Base-by-base conservation (phyloP, 2,888 invertebrate species). In the Rugalucina vietnamica region DNA sequence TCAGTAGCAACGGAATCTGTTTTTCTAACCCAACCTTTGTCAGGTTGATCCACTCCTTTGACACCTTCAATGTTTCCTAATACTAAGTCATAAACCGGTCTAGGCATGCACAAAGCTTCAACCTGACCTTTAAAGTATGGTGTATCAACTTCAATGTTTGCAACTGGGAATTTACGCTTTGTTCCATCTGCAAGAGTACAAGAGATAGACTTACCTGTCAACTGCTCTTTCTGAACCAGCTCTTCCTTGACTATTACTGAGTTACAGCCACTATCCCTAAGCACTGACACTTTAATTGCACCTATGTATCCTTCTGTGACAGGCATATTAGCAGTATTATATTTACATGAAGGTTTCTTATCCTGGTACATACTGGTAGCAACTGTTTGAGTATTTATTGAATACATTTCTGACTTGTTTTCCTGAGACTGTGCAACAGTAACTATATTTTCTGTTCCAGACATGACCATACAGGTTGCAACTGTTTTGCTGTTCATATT, bases 131-230 rank as follows among this genome's bases (percentile, higher is more conserved):
- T 57, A n/a, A 37, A 80, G 71, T 71, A 88, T 27, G 86, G 82
- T 4, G 82, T 82, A 39, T 85, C 81, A 18, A 88, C 29, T 29
- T 24, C 32, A 4, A 87, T 74, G 10, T 34, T 29, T 34, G 81
- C 88, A 14, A 78, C 50, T 24, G 82, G 81, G 0, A 77, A 37
- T 60, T 50, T 21, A 2, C 50, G 43, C 1, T 71, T 73, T 18
- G 86, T 73, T 1, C 88, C 73, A 76, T 88, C 83, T 49, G 79
- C 77, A 32, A 87, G n/a, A 18, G 76, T 49, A 76, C 82, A 87
- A 21, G 18, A 8, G 8, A 75, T 65, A 1, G 21, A 24, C 43
- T 81, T 34, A 18, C 81, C 86, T 21, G 82, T 87, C 1, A 82
- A 54, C 24, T 77, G 73, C 29, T 70, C 43, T 21, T 43, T 27